Base-by-base conservation (phyloP, 2,797 vertebrate genomes). In the Valencia hispanica region DNA sequence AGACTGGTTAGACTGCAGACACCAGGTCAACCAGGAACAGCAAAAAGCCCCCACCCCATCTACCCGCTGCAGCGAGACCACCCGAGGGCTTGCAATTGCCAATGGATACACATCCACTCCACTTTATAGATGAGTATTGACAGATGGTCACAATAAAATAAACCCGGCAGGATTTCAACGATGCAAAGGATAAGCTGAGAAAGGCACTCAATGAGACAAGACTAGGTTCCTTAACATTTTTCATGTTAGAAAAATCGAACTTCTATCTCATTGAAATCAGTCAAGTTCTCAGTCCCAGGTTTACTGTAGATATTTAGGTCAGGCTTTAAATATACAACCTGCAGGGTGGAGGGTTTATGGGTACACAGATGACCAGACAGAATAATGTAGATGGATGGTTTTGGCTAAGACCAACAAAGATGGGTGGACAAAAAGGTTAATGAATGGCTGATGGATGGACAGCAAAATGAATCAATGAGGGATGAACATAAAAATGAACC, bases 121-220 rank as follows among this genome's bases (percentile, higher is more conserved):
- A 92, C 90, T 93, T 88, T 82, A 88, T 91, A 84, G 91, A 92
- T 88, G 85, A 87, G 88, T 90, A 92, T 90, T 94, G 93, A 95
- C 93, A 94, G 93, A 94, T 93, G 94, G 94, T 85, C 80, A 84
- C 82, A 84, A 78, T 91, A 92, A 93, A 94, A 91, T 88, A 88
- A 51, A 51, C 18, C 36, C 87, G 84, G 85, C 79, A 87, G 87
- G 86, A 91, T 93, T 90, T 89, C 79, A 86, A 86, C 65, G 86
- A 91, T 85, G 87, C 65, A 48, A 65, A 83, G 80, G 34, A 87
- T 86, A 79, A 86, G 74, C 69, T 57, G 72, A 78, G 79, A 81
- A 70, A 61, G 45, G 18, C 18, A 48, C 51, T 66, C 25, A 75
- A 48, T 74, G 32, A 78, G 47, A 75, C 41, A 66, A 72, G 73